Base-by-base conservation (phyloP, 2,797 vertebrate species). In the Poeciliopsis infans region DNA sequence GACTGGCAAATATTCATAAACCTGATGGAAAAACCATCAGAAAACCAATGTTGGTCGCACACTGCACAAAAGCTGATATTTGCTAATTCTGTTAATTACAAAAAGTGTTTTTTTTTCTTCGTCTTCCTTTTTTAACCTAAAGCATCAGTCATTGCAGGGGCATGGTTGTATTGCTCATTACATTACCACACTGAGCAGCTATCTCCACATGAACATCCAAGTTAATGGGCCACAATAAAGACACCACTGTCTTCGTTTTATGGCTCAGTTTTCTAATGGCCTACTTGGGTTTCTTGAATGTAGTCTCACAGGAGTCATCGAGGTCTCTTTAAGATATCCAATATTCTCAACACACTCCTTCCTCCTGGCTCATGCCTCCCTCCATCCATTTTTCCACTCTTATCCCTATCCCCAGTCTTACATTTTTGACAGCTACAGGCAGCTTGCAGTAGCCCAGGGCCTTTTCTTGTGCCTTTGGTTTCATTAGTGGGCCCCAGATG, bases 401-500 rank as follows among this genome's bases (percentile, higher is more conserved):
- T 80, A n/a, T 77, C 77, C 72, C 74, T 53, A 28, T 57, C 79
- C 36, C 72, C 78, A 53, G 36, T 64, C 74, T 75, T 82, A 78
- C 79, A 74, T 78, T 83, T 84, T 83, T 88, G 85, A 85, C 86
- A 92, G 89, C 91, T 87, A 89, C 78, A 92, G 87, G 89, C 88
- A 89, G 89, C 83, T 85, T 31, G 85, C 76, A n/a, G 86, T 90
- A 88, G 89, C 91, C 92, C 88, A 79, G 86, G 90, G 92, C 88
- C 87, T 87, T 89, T 90, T 88, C 87, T 85, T 83, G 73, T 88
- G 93, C 92, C 93, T 95, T 95, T 95, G 92, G 92, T 95, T 96
- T 95, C 94, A 95, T 96, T 96, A 95, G 93, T 81, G 74, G 86
- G 88, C 89, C 94, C 94, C 95, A 96, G 95, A 96, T 96, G 95